Evolutionary conservation across 2,797 vertebrate genomes (phyloP).

Genomic region (Intellagama lesueurii): DNA sequence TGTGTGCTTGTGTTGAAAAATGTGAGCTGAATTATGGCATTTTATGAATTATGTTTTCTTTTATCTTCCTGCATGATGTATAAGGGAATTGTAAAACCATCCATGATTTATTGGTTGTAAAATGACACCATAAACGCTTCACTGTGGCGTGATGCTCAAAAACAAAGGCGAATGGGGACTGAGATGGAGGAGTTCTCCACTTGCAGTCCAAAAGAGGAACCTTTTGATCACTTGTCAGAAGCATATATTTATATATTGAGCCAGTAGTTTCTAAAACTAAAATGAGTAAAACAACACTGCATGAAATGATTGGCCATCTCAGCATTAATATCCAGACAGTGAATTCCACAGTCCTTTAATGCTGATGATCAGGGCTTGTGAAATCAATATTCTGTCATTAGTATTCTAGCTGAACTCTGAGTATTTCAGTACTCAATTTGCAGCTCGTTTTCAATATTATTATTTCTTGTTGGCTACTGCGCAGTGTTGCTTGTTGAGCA

Average conservation of each 20-base stretch:
- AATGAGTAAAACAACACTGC: conserved; percentile 4
- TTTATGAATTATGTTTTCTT: conserved; percentile 21
- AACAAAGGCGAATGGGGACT: conserved; percentile 11
- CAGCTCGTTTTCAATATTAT: conserved; percentile 32
- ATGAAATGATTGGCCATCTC: neutral
- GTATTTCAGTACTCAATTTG: conserved; percentile 21
- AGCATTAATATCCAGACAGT: conserved; percentile 35
- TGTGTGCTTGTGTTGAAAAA: neutral
- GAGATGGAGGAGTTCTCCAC: conserved; percentile 3
- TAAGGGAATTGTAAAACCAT: conserved; percentile 41
- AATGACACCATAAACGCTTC: conserved; percentile 56
- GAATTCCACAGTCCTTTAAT: neutral
- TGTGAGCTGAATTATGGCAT: conserved; percentile 10
- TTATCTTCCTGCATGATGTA: conserved; percentile 33
- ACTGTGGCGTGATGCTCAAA: conserved; percentile 28
- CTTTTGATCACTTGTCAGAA: conserved; percentile 55
- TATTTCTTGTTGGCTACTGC: neutral
- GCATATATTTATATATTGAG: conserved; percentile 33
- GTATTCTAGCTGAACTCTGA: conserved; percentile 32
- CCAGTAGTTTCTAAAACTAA: conserved; percentile 43
- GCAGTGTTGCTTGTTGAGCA: neutral
- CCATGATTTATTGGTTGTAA: conserved; percentile 44
- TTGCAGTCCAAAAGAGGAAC: conserved; percentile 41
- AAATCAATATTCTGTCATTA: conserved; percentile 25
- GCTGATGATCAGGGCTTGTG: conserved; percentile 26